Evolutionary conservation across 1,140 invertebrate species (phyloP).

Genomic region (Kradibia gibbosae): DNA sequence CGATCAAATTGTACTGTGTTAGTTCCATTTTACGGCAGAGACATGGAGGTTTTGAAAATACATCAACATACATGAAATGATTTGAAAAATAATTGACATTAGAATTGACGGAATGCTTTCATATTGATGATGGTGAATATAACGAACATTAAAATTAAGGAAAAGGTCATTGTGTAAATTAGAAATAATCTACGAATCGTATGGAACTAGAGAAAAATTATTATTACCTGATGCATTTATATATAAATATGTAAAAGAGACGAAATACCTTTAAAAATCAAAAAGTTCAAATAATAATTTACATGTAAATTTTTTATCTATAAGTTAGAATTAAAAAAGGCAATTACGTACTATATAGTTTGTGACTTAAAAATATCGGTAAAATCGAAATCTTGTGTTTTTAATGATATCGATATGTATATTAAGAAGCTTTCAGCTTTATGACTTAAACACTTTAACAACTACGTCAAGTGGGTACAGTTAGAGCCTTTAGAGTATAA

Average conservation of each 20-base stretch:
- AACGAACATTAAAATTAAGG: no score
- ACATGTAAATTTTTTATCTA: conserved; percentile 1
- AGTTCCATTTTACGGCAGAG: no score
- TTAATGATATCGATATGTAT: not conserved
- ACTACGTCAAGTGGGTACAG: conserved; percentile 2
- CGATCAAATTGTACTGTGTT: no score
- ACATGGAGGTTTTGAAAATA: no score
- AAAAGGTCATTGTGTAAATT: no score
- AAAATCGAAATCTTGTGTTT: not conserved
- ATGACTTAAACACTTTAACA: conserved; percentile 3
- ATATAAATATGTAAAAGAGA: not conserved
- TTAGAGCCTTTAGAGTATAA: not conserved
- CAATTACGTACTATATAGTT: conserved; percentile 1
- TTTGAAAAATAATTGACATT: no score
- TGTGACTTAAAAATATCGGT: conserved; percentile 6
- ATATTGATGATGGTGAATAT: no score
- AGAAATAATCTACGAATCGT: no score
- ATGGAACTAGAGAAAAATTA: no score
- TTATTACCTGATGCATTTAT: not conserved
- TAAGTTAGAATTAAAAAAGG: not conserved
- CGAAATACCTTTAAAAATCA: not conserved
- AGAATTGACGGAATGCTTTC: no score
- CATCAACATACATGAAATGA: no score
- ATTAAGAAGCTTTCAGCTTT: conserved; percentile 4
- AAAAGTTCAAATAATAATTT: not conserved